These are phyloP conservation scores for Drosophila bocqueti DNA, from an alignment of 1,140 invertebrate genomes.

Conservation along the genomic window DNA sequence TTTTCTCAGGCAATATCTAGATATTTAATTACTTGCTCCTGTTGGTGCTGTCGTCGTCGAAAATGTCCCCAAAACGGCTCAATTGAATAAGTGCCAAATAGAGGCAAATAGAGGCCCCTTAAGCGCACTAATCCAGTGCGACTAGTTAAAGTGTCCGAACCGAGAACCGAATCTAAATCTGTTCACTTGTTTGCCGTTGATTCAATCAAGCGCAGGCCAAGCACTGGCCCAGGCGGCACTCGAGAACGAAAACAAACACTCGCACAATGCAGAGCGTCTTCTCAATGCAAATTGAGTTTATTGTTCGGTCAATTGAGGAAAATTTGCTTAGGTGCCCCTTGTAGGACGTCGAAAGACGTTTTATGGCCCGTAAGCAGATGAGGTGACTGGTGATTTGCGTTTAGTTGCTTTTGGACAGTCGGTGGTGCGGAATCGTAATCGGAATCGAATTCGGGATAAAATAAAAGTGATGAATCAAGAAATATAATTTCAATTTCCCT, in stretches of 20 bases:
- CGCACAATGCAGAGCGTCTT: conserved; percentile 19
- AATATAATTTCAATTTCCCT: conserved; percentile 16
- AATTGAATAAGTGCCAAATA: conserved; percentile 71
- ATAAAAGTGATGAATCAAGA: background rate
- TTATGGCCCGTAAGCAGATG: conserved; percentile 37
- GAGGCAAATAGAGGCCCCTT: conserved; percentile 37
- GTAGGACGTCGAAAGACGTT: conserved; percentile 40
- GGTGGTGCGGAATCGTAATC: conserved; percentile 27
- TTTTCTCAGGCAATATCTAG: conserved; percentile 5
- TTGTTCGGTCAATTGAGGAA: conserved; percentile 71
- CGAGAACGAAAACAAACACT: conserved; percentile 15
- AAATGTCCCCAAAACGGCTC: conserved; percentile 41
- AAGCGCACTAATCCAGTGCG: conserved; percentile 45
- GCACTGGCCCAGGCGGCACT: conserved; percentile 21
- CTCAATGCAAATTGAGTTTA: conserved; percentile 72
- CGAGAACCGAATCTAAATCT: conserved; percentile 69
- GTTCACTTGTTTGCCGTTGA: conserved; percentile 64
- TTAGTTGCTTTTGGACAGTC: conserved; percentile 32
- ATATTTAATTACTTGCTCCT: conserved; percentile 36
- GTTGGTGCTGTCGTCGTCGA: conserved; percentile 12
- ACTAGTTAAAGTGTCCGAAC: conserved; percentile 74
- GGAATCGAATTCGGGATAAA: background rate
- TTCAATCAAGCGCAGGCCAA: conserved; percentile 68
- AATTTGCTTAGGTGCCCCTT: conserved; percentile 37
- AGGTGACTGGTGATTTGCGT: conserved; percentile 57